Conservation (phyloP, 2,113 vertebrate species). For the Monopterus albus region DNA sequence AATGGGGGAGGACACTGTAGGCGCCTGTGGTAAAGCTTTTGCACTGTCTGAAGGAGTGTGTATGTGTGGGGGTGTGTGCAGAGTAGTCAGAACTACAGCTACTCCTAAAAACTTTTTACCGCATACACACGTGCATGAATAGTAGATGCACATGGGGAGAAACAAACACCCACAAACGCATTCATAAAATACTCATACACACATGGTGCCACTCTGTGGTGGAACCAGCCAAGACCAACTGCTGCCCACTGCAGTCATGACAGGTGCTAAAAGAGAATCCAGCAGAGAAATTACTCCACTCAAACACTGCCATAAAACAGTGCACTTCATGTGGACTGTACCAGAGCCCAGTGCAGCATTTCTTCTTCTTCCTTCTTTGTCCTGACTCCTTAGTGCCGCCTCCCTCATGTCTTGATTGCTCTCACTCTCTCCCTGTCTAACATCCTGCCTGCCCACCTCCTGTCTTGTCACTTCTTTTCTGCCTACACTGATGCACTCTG, state of each 20-base stretch:
- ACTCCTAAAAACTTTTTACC: constrained; percentile 16
- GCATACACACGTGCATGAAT: constrained; percentile 16
- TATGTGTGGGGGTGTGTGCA: neutral
- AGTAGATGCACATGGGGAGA: neutral
- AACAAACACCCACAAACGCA: constrained; percentile 15
- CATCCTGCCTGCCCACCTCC: constrained; percentile 5
- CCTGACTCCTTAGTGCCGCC: neutral
- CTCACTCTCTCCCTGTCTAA: neutral
- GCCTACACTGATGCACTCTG: constrained; percentile 23
- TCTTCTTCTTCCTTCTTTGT: constrained; percentile 5
- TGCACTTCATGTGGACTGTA: constrained; percentile 20
- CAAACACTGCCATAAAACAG: constrained; percentile 26
- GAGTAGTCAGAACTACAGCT: constrained; percentile 1
- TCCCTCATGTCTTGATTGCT: neutral
- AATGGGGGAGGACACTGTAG: constrained; percentile 54
- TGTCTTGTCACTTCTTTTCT: constrained; percentile 23
- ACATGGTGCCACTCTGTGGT: constrained; percentile 13
- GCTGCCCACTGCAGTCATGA: constrained; percentile 63
- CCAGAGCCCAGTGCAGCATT: constrained; percentile 7
- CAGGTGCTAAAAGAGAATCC: constrained; percentile 67
- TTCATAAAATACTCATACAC: constrained; percentile 4
- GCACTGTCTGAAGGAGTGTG: constrained; percentile 27
- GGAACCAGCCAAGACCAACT: constrained; percentile 59
- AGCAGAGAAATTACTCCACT: constrained; percentile 45
- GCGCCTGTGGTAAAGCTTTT: constrained; percentile 67